These are phyloP conservation scores for Marronus borbonicus DNA, from an alignment of 2,888 invertebrate species.

Conservation along the genomic window DNA sequence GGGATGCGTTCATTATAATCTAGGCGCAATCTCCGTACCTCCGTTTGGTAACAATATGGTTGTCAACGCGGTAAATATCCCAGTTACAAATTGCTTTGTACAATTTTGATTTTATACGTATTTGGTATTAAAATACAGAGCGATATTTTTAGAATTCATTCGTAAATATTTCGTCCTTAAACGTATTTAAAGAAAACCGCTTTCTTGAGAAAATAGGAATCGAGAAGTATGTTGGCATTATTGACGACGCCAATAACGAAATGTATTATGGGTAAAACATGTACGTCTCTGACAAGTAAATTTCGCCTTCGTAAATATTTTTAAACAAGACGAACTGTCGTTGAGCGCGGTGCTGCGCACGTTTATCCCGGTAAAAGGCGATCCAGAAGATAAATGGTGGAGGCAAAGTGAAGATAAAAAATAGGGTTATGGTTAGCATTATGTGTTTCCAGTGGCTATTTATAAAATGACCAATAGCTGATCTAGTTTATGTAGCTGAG, in stretches of 20 bases:
- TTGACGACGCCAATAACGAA: constrained; percentile 68
- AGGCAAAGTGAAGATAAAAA: constrained; percentile 38
- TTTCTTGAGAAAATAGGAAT: background rate
- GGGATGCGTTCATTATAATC: background rate
- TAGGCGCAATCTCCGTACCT: constrained; percentile 11
- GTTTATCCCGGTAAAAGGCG: constrained; percentile 8
- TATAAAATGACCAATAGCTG: constrained; percentile 54
- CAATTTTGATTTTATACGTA: background rate
- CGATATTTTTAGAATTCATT: background rate
- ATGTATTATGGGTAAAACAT: constrained; percentile 68
- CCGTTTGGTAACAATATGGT: background rate
- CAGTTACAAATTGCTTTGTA: background rate
- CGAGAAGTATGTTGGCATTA: constrained; percentile 62
- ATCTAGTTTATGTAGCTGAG: constrained; percentile 30
- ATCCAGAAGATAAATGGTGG: constrained; percentile 26
- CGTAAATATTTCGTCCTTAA: background rate
- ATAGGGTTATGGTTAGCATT: constrained; percentile 51
- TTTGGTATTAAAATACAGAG: background rate
- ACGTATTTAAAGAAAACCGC: background rate
- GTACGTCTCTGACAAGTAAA: constrained; percentile 69
- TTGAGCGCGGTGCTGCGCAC: constrained; percentile 43
- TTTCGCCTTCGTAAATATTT: constrained; percentile 62
- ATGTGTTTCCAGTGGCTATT: constrained; percentile 55
- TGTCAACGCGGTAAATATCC: background rate
- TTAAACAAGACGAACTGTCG: constrained; percentile 59